These are phyloP conservation scores for Neotragus pygmaeus DNA, from an alignment of 2,113 vertebrate species.

Conservation along the genomic window DNA sequence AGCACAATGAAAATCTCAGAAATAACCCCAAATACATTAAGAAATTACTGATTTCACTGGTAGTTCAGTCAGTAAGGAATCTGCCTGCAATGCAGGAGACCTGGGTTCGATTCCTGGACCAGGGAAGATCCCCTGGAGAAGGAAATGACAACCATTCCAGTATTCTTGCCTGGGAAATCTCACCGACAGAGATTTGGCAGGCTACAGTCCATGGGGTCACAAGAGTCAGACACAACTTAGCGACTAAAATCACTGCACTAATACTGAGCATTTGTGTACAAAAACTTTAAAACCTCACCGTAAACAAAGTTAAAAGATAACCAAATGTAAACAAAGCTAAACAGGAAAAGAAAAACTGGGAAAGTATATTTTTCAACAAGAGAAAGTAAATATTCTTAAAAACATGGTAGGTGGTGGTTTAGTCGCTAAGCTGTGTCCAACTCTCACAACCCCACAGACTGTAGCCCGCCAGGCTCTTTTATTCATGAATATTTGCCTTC, in stretches of 20 bases:
- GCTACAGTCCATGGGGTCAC: not conserved
- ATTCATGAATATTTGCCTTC: not conserved
- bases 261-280: not conserved
- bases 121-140: not conserved
- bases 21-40: not conserved
- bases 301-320: constrained; percentile 24
- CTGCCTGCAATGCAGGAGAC: not conserved
- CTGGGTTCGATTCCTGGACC: fast-evolving
- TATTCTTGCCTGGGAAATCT: not conserved
- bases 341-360: not conserved
- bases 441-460: not conserved
- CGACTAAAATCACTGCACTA: not conserved
- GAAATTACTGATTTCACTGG: constrained; percentile 9
- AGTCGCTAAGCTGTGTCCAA: not conserved
- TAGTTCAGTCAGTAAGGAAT: not conserved
- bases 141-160: not conserved
- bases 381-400: constrained; percentile 5
- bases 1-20: not conserved
- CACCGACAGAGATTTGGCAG: not conserved
- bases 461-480: not conserved
- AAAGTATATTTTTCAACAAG: not conserved
- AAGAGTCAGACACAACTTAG: not conserved
- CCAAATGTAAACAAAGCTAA: constrained; percentile 31
- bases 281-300: constrained; percentile 1
- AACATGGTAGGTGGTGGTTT: not conserved